A percentile compares a stretch with the other conserved stretches of the same genome.
Evolutionary conservation across 2,113 vertebrate species (phyloP).

Genomic region (Pipa parva): DNA sequence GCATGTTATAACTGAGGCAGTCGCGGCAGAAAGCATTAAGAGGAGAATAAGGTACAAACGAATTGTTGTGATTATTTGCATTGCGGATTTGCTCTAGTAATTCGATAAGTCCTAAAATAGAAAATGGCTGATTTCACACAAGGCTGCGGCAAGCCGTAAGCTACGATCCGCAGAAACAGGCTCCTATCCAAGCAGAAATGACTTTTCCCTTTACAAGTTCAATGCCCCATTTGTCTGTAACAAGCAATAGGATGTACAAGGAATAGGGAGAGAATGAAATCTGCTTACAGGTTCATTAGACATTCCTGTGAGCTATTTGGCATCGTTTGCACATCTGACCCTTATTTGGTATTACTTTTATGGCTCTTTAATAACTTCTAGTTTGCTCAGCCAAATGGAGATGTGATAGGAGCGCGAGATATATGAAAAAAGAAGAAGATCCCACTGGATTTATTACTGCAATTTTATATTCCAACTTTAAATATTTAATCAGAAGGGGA

Average conservation of each 20-base stretch:
- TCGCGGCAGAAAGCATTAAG: too few relatives aligned
- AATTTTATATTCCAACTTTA: slow-evolving; percentile 20
- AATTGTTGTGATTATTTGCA: too few relatives aligned
- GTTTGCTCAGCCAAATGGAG: slow-evolving; percentile 7
- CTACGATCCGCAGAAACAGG: too few relatives aligned
- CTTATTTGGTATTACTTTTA: slow-evolving; percentile 3
- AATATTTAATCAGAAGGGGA: slow-evolving; percentile 21
- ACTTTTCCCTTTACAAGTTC: too few relatives aligned
- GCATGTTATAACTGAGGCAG: too few relatives aligned
- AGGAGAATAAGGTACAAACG: too few relatives aligned
- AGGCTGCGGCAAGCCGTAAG: too few relatives aligned
- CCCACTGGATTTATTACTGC: slow-evolving; percentile 32
- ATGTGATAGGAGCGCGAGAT: slow-evolving; percentile 6
- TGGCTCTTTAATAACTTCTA: slow-evolving; percentile 17
- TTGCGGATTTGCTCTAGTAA: too few relatives aligned
- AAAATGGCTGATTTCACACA: too few relatives aligned
- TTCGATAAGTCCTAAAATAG: too few relatives aligned
- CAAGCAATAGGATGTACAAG: not conserved
- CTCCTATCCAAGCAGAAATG: too few relatives aligned
- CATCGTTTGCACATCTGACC: not conserved
- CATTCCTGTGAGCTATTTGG: not conserved
- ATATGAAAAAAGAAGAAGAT: not conserved
- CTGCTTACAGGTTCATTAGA: not conserved
- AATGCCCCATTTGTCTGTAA: too few relatives aligned
- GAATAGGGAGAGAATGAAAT: not conserved